Base-by-base conservation (phyloP, 2,797 vertebrate species). In the Manis javanica region DNA sequence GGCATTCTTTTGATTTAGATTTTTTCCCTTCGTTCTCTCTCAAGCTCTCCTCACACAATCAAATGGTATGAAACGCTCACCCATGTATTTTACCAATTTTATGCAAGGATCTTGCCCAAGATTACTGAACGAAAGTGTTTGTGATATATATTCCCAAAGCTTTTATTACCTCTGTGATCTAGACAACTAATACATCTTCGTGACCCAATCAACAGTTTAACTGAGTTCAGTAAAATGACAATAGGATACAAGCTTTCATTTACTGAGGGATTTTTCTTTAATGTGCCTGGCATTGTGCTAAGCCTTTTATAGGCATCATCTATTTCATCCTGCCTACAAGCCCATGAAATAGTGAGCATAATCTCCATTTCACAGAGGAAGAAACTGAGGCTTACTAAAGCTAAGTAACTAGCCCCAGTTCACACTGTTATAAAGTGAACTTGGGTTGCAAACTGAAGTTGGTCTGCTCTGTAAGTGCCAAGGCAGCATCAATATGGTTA, bases 141-240 rank as follows among this genome's bases (percentile, higher is more conserved):
- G 16, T 93, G 21, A 49, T 51, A 8, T 37, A 82, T 14, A 51
- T 89, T 71, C 39, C 16, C 69, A 91, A 85, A 85, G 7, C 13
- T 83, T 86, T 91, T 85, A 37, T 26, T 59, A 79, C 19, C 57
- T 66, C 13, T 49, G 13, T 71, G 29, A 87, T 68, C 16, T 34
- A 37, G 61, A 90, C 46, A 82, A 84, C 42, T 46, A 92, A 71
- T 61, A 64, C 37, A 18, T 90, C n/a, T 81, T 81, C 89, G 49
- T 37, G 21, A 63, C 19, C 11, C 85, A 87, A 78, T 63, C 74
- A 69, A 84, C 61, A 82, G 53, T 74, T 92, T 74, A 79, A 55
- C 85, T 18, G 68, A 90, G 69, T 83, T 92, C 53, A 72, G 26
- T 82, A 93, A 71, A 89, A 69, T 42, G 39, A 77, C 16, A 91